Conservation (phyloP, 1,140 invertebrate species). For the Ericerus pela region DNA sequence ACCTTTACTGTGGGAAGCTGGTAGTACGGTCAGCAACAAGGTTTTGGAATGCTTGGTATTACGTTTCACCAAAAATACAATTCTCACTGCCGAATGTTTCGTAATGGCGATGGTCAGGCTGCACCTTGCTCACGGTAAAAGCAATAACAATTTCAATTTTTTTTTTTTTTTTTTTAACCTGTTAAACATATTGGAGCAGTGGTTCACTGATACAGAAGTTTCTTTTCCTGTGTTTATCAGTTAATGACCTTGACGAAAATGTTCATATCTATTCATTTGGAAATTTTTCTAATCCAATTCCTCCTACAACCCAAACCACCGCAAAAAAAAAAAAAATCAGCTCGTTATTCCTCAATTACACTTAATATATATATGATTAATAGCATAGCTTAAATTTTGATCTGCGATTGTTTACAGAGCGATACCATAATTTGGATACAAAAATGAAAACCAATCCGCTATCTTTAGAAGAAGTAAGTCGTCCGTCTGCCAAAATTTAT, state of each 20-base stretch:
- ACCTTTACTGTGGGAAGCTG: slow-evolving; percentile 48
- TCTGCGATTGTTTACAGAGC: slow-evolving; percentile 40
- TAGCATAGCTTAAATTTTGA: no score
- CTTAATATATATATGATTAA: no score
- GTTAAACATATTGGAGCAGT: not conserved
- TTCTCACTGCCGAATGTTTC: slow-evolving; percentile 45
- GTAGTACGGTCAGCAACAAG: slow-evolving; percentile 54
- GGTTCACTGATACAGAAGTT: not conserved
- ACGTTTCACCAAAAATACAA: slow-evolving; percentile 44
- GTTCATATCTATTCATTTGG: not conserved
- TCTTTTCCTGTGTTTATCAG: not conserved
- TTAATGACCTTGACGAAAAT: not conserved
- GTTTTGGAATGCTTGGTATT: slow-evolving; percentile 55
- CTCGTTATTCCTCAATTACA: no score
- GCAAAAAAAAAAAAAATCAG: no score
- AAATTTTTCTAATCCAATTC: not conserved
- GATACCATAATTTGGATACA: slow-evolving; percentile 51
- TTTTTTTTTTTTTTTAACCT: not conserved
- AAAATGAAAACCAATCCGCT: slow-evolving; percentile 57
- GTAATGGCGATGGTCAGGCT: slow-evolving; percentile 51
- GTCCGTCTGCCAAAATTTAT: no score
- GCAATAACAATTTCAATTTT: not conserved
- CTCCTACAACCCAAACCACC: no score
- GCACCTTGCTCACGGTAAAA: slow-evolving; percentile 53
- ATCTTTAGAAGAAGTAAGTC: slow-evolving; percentile 52